Evolutionary conservation across 2,113 vertebrate genomes (phyloP), one percentile per base, ranked within the genome.

Genomic region (Neolamprologus kungweensis): DNA sequence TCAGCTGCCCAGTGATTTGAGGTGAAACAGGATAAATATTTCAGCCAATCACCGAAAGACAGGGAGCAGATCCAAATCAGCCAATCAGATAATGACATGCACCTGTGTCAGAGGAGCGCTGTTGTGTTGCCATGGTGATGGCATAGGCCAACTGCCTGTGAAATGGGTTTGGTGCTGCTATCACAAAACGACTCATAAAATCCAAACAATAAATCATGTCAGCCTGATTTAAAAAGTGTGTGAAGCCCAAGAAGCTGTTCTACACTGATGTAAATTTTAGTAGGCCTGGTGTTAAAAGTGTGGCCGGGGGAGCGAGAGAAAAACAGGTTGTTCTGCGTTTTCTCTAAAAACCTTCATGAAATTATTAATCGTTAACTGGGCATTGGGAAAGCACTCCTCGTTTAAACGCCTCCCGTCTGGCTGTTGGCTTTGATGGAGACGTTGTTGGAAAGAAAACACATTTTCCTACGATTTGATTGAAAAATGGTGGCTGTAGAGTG

Each of bases 361-460:
- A 37, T 13, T n/a, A 65, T 68, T 0, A 37, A 19, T 11, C 10
- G 33, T 13, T 37, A 13, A 21, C 19, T 21, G 33, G 60, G 6
- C 19, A 0, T 0, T 37, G 4, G 60, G 33, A 68, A 12, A 13
- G 19, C 19, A 1, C 60, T 37, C 10, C 31, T 7, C 17, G 17
- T 0, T 63, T 1, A 37, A 37, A 65, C 9, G 60, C 7, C 10
- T 13, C 33, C 33, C 13, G 33, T 68, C 19, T 13, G 0, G 10
- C 10, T 0, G 63, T 68, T 21, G 63, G 7, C 19, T 68, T 40
- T 68, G 33, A 35, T 11, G 58, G 16, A 63, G 31, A 68, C 63
- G 11, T 5, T 68, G 33, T 21, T 68, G 33, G 63, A 5, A 68
- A 68, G 11, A 68, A 68, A 12, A 68, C 60, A 33, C 28, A 8